A percentile compares a stretch with the other conserved stretches of the same genome.
Evolutionary conservation across 2,113 vertebrate species (phyloP).

Genomic region (Archocentrus centrarchus): DNA sequence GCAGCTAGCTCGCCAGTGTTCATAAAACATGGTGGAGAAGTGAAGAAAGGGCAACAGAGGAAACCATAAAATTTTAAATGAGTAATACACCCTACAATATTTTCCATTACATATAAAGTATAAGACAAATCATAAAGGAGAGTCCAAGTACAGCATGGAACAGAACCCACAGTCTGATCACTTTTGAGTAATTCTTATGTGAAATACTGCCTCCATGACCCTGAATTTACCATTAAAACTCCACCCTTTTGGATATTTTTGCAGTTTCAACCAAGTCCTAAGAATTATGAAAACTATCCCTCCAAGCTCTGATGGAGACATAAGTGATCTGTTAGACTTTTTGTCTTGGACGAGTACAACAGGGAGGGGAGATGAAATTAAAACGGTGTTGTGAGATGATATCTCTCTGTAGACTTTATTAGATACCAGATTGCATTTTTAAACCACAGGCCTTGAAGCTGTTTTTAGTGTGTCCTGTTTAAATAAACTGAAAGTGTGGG

Average conservation of each 20-base stretch:
- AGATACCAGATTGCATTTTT: not conserved
- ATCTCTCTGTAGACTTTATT: conserved; percentile 25
- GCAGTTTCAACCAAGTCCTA: not conserved
- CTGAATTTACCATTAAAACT: not conserved
- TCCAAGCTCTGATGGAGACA: not conserved
- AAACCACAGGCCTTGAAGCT: not conserved
- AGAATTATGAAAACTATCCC: not conserved
- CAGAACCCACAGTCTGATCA: not conserved
- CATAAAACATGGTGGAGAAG: too few relatives aligned
- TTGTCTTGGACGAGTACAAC: not conserved
- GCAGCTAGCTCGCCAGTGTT: too few relatives aligned
- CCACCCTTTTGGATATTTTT: not conserved
- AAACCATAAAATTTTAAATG: not conserved
- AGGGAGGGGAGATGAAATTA: conserved; percentile 31
- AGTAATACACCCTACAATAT: not conserved
- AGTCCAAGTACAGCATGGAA: not conserved
- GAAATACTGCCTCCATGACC: not conserved
- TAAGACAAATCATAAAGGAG: not conserved
- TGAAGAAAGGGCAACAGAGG: too few relatives aligned
- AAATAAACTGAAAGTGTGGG: conserved; percentile 3
- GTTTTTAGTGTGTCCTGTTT: not conserved
- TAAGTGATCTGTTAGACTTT: conserved; percentile 12
- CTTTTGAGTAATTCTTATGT: not conserved
- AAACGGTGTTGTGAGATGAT: conserved; percentile 14
- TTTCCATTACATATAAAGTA: not conserved